These are phyloP conservation scores for Malthinus seriepunctatus DNA, from an alignment of 2,888 invertebrate species.

Conservation along the genomic window DNA sequence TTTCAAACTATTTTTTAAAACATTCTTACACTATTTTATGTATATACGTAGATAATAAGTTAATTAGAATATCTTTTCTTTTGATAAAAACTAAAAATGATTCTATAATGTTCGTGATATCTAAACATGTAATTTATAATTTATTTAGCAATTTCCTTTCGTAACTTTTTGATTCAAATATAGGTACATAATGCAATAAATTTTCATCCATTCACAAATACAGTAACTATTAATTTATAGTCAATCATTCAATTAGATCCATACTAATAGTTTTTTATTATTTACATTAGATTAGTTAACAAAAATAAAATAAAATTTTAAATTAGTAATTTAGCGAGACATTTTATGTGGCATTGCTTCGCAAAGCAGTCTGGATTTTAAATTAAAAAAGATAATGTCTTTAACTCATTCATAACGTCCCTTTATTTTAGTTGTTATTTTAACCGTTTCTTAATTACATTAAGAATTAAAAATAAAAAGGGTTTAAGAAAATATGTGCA, in stretches of 20 bases:
- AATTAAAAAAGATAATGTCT: no score
- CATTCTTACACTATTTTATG: slow-evolving; percentile 27
- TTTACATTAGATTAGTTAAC: slow-evolving; percentile 18
- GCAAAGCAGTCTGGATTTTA: no score
- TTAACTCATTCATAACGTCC: no score
- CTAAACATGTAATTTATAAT: slow-evolving; percentile 28
- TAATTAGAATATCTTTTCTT: slow-evolving; percentile 19
- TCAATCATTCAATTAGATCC: slow-evolving; percentile 17
- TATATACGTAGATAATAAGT: slow-evolving; percentile 24
- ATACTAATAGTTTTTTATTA: slow-evolving; percentile 21
- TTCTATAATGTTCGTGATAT: slow-evolving; percentile 24
- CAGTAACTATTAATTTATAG: slow-evolving; percentile 16
- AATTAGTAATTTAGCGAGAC: slow-evolving; percentile 9
- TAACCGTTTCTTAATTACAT: no score
- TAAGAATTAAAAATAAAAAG: no score
- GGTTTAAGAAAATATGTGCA: slow-evolving; percentile 13
- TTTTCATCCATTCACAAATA: slow-evolving; percentile 15
- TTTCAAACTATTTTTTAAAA: slow-evolving; percentile 25
- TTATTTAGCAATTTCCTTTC: slow-evolving; percentile 23
- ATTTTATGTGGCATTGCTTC: slow-evolving; percentile 4
- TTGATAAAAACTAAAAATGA: slow-evolving; percentile 13
- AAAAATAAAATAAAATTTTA: slow-evolving; percentile 13
- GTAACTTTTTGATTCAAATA: slow-evolving; percentile 24
- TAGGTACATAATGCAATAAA: slow-evolving; percentile 9
- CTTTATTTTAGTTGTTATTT: no score